phyloP scores from a whole-genome alignment of 2,797 vertebrate species.

The Pelodytes ibericus region DNA sequence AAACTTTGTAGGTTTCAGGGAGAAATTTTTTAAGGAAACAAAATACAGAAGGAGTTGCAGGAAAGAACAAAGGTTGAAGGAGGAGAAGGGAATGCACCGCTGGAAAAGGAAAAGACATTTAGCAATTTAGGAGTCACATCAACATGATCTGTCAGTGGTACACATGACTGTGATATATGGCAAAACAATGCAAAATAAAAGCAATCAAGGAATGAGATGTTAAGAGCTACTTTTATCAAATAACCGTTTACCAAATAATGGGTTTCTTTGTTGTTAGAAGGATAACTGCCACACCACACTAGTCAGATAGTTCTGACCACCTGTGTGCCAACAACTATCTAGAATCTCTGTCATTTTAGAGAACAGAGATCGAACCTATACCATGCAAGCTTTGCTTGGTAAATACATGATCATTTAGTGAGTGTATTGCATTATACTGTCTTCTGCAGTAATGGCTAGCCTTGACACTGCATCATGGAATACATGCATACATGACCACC shows the following conservation, averaged over 20 bases:
- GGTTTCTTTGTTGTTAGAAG: constrained; percentile 21
- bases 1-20: constrained; percentile 61
- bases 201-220: constrained; percentile 9
- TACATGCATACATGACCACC: no score
- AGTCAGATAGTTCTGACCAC: constrained; percentile 49
- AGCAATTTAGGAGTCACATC: constrained; percentile 48
- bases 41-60: constrained; percentile 71
- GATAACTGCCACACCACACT: neutral
- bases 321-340: constrained; percentile 69
- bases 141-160: constrained; percentile 28
- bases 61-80: constrained; percentile 83
- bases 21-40: constrained; percentile 68
- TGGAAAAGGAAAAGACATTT: constrained; percentile 61
- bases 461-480: no score
- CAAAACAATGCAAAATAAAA: constrained; percentile 40
- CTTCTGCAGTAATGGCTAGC: no score
- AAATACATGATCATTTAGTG: no score
- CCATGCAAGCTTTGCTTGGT: no score
- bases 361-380: no score
- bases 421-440: no score
- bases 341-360: neutral
- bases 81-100: constrained; percentile 82
- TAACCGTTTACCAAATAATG: neutral
- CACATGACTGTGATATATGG: constrained; percentile 28
- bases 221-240: neutral